Evolutionary conservation across 2,113 vertebrate species (phyloP).

Genomic region (Sinocyclocheilus grahami): DNA sequence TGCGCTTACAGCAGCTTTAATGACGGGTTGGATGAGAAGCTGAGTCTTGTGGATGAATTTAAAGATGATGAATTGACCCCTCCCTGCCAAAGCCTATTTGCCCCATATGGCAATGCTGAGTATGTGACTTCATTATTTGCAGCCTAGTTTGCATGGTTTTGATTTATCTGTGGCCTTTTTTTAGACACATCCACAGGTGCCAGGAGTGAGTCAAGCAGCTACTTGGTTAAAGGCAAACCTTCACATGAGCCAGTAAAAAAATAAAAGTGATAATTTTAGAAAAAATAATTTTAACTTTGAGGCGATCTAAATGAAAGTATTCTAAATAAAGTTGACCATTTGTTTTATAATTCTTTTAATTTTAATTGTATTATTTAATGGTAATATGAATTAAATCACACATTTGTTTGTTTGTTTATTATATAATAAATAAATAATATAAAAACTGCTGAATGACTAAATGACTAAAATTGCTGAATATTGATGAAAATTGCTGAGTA

Average conservation of each 20-base stretch:
- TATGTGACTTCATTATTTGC: slow-evolving; percentile 38
- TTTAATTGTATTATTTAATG: not conserved
- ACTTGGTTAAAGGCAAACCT: not conserved
- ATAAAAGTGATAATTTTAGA: no score
- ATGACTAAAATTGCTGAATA: not conserved
- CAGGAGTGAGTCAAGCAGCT: not conserved
- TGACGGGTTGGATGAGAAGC: not conserved
- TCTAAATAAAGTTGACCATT: not conserved
- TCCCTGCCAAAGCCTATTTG: slow-evolving; percentile 34
- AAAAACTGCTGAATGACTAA: not conserved
- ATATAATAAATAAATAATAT: not conserved
- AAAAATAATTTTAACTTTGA: not conserved
- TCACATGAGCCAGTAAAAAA: not conserved
- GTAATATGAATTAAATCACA: not conserved
- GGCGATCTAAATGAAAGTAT: not conserved
- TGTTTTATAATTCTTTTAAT: not conserved
- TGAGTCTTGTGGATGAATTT: slow-evolving; percentile 6
- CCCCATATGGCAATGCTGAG: slow-evolving; percentile 36
- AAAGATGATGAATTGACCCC: slow-evolving; percentile 35
- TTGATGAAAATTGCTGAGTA: not conserved
- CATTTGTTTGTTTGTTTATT: not conserved
- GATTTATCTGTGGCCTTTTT: slow-evolving; percentile 38
- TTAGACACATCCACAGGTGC: slow-evolving; percentile 34
- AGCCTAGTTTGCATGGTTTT: slow-evolving; percentile 18
- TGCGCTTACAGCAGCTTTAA: not conserved